phyloP scores from a whole-genome alignment of 2,797 vertebrate species.

The Cephalopachus bancanus region DNA sequence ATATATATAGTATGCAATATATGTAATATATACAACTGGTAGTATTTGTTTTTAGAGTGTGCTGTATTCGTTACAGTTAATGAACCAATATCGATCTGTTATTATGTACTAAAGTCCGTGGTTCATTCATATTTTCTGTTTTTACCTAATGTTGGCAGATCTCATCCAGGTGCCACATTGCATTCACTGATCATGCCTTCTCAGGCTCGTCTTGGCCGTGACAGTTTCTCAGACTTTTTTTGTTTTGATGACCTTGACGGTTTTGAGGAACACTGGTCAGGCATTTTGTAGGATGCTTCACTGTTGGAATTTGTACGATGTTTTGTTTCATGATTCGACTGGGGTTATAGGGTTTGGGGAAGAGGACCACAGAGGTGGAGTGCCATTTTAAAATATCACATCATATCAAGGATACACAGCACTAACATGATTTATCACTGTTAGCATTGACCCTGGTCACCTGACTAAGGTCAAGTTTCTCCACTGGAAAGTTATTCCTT shows the following conservation, averaged over 20 bases:
- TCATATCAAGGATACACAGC: neutral
- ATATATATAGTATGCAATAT: too few relatives aligned
- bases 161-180: neutral
- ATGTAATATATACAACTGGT: too few relatives aligned
- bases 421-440: neutral
- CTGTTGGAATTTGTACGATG: neutral
- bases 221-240: neutral
- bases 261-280: neutral
- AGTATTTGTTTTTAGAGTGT: neutral
- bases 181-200: neutral
- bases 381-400: neutral
- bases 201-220: neutral
- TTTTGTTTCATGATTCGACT: neutral
- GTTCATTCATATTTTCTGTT: constrained; percentile 23
- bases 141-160: neutral
- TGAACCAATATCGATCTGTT: neutral
- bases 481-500: neutral
- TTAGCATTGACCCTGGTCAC: neutral
- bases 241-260: neutral
- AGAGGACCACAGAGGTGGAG: neutral
- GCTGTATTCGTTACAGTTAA: neutral
- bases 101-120: neutral
- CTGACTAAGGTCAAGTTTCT: neutral
- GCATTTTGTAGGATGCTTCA: neutral
- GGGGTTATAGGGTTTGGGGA: neutral